phyloP scores from a whole-genome alignment of 2,888 invertebrate species.

The Lepidochrysops patricia region DNA sequence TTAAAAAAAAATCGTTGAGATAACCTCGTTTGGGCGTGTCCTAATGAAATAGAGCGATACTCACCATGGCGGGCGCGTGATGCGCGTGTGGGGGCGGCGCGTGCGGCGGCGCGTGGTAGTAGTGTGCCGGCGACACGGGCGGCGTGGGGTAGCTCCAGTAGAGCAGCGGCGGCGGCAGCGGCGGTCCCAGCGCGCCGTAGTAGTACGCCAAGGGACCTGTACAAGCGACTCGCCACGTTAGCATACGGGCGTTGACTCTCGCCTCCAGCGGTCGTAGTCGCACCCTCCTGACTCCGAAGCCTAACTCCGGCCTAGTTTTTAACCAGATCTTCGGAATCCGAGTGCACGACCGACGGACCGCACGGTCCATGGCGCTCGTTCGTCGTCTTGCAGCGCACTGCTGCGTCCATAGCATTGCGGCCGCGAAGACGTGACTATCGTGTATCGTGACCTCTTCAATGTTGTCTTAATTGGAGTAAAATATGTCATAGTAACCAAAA shows the following conservation, averaged over 20 bases:
- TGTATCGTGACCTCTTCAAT: too few species aligned
- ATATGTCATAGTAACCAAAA: too few species aligned
- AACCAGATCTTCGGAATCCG: not conserved
- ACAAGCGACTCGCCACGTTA: conserved; percentile 3
- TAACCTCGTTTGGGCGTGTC: too few species aligned
- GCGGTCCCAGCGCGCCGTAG: conserved; percentile 71
- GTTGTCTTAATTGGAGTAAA: too few species aligned
- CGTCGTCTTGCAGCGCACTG: not conserved
- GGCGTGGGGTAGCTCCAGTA: conserved; percentile 97
- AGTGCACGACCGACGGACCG: not conserved
- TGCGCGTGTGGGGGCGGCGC: conserved; percentile 61
- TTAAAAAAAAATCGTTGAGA: too few species aligned
- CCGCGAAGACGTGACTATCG: too few species aligned
- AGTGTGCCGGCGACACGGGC: conserved; percentile 93
- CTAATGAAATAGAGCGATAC: not conserved
- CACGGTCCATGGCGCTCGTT: not conserved
- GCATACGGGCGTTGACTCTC: not conserved
- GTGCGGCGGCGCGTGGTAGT: conserved; percentile 82
- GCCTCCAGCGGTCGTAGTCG: conserved; percentile 6
- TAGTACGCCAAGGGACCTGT: conserved; percentile 72
- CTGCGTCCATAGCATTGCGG: not conserved
- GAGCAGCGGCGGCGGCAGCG: conserved; percentile 80
- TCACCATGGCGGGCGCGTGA: conserved; percentile 61
- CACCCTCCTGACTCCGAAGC: not conserved
- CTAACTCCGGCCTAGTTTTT: not conserved